A percentile compares a stretch with the other conserved stretches of the same genome.
Conservation (phyloP, 2,113 vertebrate genomes). For the Rana temporaria region DNA sequence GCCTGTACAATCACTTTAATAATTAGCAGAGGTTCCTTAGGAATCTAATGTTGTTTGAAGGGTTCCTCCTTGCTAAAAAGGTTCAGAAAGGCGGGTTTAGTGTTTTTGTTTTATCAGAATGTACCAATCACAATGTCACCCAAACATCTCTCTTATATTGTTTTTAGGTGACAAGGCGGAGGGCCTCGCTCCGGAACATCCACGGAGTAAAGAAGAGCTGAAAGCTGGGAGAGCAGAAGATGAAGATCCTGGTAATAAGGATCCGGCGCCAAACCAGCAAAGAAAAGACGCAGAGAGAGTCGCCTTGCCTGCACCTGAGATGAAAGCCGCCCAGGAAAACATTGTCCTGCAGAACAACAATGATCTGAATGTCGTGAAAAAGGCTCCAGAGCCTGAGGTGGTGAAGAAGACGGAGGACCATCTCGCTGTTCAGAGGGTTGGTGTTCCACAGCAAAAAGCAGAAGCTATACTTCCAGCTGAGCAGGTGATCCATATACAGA, state of each 20-base stretch:
- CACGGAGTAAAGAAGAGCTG: conserved; percentile 62
- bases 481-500: conserved; percentile 56
- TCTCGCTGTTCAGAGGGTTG: neutral
- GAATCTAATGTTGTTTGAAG: too few species aligned
- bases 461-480: conserved; percentile 13
- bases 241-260: conserved; percentile 1
- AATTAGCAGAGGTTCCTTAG: too few species aligned
- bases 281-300: neutral
- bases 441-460: neutral
- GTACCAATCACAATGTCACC: neutral
- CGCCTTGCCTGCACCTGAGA: neutral
- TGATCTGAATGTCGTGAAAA: neutral
- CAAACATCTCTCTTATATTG: neutral
- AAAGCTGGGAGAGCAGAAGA: neutral
- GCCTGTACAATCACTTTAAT: too few species aligned
- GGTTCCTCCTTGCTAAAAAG: too few species aligned
- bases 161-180: conserved; percentile 58
- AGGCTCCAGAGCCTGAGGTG: neutral
- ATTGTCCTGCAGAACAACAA: neutral
- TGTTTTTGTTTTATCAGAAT: too few species aligned
- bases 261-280: fast-evolving
- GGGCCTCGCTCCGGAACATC: neutral
- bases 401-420: neutral
- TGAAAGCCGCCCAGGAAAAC: neutral
- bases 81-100: too few species aligned